Conservation (phyloP, 2,888 invertebrate species). For the Andrena dorsata region DNA sequence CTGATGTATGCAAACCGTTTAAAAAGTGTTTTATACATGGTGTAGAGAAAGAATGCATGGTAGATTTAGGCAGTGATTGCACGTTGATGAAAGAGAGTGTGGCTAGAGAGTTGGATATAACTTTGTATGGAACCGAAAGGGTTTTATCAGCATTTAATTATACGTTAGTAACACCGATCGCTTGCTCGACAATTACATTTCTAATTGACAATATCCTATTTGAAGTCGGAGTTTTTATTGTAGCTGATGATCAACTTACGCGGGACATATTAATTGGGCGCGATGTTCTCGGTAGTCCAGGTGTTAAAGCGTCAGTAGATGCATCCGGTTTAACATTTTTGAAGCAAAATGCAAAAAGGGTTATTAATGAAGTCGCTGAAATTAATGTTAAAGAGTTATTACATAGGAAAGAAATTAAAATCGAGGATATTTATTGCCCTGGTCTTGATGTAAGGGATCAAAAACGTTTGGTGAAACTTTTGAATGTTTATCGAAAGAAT, state of each 20-base stretch:
- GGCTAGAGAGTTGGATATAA: slow-evolving; percentile 55
- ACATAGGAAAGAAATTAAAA: neutral
- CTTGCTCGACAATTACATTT: slow-evolving; percentile 40
- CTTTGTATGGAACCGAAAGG: slow-evolving; percentile 40
- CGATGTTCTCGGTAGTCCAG: slow-evolving; percentile 46
- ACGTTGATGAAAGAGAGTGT: slow-evolving; percentile 1
- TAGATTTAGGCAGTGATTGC: slow-evolving; percentile 66
- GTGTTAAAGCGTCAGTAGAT: slow-evolving; percentile 34
- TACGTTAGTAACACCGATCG: slow-evolving; percentile 49
- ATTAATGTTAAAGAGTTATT: neutral
- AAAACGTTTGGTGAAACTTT: slow-evolving; percentile 2
- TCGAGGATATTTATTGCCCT: neutral
- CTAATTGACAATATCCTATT: slow-evolving; percentile 51
- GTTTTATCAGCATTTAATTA: slow-evolving; percentile 56
- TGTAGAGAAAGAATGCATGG: slow-evolving; percentile 43
- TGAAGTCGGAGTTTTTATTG: slow-evolving; percentile 52
- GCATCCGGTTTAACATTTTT: slow-evolving; percentile 4
- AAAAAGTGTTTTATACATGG: slow-evolving; percentile 46
- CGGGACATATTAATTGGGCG: slow-evolving; percentile 59
- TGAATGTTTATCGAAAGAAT: slow-evolving; percentile 27
- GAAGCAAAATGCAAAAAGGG: too few species aligned
- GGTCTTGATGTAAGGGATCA: neutral
- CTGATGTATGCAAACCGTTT: slow-evolving; percentile 40
- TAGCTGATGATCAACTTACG: slow-evolving; percentile 51
- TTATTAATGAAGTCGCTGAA: neutral